phyloP scores from a whole-genome alignment of 2,888 invertebrate genomes.

The Drosophila anomelani region DNA sequence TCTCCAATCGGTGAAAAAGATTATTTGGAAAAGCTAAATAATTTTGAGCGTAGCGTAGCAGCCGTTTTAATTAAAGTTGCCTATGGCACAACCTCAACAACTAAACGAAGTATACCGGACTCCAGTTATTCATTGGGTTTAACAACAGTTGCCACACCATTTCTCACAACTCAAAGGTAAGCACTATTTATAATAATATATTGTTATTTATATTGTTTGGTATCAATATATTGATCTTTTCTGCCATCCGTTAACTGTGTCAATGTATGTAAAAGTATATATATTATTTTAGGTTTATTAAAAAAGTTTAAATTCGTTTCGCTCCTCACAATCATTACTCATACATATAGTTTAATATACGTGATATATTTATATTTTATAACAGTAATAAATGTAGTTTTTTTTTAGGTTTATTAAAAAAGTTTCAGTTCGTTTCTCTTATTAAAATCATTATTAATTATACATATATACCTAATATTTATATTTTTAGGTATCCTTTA shows the following conservation, averaged over 20 bases:
- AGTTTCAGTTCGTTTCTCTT: too few relatives aligned
- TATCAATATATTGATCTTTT: too few relatives aligned
- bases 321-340: too few relatives aligned
- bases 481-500: slow-evolving; percentile 75
- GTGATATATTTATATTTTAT: too few relatives aligned
- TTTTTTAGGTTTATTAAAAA: too few relatives aligned
- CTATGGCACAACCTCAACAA: slow-evolving; percentile 88
- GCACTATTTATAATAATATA: background rate
- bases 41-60: slow-evolving; percentile 88
- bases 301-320: too few relatives aligned
- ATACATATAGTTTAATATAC: too few relatives aligned
- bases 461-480: background rate
- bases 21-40: slow-evolving; percentile 87
- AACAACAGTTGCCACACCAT: slow-evolving; percentile 88
- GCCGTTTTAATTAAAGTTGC: slow-evolving; percentile 90
- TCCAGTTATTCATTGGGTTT: slow-evolving; percentile 87
- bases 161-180: slow-evolving; percentile 87
- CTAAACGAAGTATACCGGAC: slow-evolving; percentile 89
- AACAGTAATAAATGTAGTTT: too few relatives aligned
- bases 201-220: too few relatives aligned
- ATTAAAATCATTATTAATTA: background rate
- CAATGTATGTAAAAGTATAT: background rate
- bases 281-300: background rate
- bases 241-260: too few relatives aligned
- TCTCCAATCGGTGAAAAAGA: slow-evolving; percentile 67